Evolutionary conservation across 1,140 invertebrate genomes (phyloP).

Genomic region (Drosophila nigromelanica): DNA sequence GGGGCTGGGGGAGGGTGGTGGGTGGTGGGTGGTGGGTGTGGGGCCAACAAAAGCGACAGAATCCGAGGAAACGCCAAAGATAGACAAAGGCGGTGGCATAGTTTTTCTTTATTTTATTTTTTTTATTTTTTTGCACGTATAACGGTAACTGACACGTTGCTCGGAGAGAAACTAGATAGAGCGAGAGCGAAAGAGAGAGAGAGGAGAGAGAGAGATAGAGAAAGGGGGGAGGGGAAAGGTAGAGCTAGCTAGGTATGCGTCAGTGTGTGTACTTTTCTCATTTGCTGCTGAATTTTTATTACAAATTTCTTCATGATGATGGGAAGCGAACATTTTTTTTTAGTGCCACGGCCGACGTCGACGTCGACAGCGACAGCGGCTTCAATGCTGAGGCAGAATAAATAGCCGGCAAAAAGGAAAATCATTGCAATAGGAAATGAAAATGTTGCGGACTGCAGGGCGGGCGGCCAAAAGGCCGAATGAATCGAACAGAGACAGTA

Average conservation of each 20-base stretch:
- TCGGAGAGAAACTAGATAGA: background rate
- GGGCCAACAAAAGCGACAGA: background rate
- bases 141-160: constrained; percentile 60
- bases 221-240: background rate
- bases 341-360: constrained; percentile 24
- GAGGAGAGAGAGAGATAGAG: background rate
- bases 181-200: background rate
- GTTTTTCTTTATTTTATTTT: constrained; percentile 43
- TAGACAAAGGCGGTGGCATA: constrained; percentile 63
- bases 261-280: constrained; percentile 70
- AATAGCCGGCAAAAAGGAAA: constrained; percentile 69
- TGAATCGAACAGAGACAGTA: constrained; percentile 32
- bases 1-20: background rate
- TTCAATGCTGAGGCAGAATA: constrained; percentile 57
- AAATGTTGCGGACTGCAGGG: constrained; percentile 59
- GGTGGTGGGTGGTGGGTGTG: constrained; percentile 1
- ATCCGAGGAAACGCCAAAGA: constrained; percentile 27
- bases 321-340: constrained; percentile 35
- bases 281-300: constrained; percentile 81
- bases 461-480: constrained; percentile 3
- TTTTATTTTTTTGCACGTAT: constrained; percentile 37
- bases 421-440: constrained; percentile 82
- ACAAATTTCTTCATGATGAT: constrained; percentile 80
- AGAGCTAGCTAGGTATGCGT: constrained; percentile 3
- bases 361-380: constrained; percentile 15